Evolutionary conservation across 2,888 invertebrate genomes (phyloP).

Genomic region (Eupithecia dodoneata): DNA sequence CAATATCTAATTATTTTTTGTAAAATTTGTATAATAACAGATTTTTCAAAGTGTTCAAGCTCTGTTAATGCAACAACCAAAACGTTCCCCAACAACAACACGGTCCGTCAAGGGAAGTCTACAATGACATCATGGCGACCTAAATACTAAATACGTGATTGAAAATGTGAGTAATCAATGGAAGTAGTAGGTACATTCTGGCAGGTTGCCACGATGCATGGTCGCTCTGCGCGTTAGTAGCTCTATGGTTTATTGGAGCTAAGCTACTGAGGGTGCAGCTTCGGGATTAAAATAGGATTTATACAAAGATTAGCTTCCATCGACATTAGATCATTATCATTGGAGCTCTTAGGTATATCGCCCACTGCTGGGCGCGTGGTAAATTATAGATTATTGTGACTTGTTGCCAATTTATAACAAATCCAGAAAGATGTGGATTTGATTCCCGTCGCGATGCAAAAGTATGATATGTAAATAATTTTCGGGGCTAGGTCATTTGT

Average conservation of each 20-base stretch:
- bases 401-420: neutral
- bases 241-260: conserved; percentile 3
- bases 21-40: too few species aligned
- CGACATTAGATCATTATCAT: neutral
- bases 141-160: conserved; percentile 22
- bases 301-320: neutral
- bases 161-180: conserved; percentile 35
- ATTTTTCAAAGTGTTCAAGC: neutral
- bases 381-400: neutral
- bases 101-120: conserved; percentile 16
- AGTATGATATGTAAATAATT: too few species aligned
- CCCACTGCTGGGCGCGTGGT: neutral
- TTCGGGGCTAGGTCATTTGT: too few species aligned
- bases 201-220: conserved; percentile 21
- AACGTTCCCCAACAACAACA: conserved; percentile 4
- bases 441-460: too few species aligned
- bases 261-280: conserved; percentile 8
- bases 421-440: too few species aligned
- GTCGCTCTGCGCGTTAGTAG: conserved; percentile 9
- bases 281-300: conserved; percentile 1
- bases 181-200: conserved; percentile 18
- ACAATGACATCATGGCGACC: conserved; percentile 19
- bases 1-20: too few species aligned
- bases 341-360: neutral
- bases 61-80: neutral